These are phyloP conservation scores for Melozone crissalis DNA, from an alignment of 2,113 vertebrate genomes.

Conservation along the genomic window DNA sequence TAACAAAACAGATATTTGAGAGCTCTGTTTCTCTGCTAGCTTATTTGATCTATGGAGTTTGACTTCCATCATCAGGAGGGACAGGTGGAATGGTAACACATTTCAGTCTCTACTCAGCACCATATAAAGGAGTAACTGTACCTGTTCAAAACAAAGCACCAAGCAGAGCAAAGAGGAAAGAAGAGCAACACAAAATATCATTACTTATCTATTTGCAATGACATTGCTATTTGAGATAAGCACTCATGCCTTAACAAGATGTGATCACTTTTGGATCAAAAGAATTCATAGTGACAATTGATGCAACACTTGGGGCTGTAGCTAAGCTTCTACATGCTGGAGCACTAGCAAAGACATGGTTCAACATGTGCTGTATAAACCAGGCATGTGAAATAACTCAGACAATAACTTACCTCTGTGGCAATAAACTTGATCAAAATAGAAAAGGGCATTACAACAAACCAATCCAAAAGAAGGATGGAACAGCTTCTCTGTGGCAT, in stretches of 20 bases:
- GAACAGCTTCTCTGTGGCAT: not conserved
- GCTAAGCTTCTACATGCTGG: not conserved
- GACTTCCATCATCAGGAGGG: not conserved
- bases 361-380: not conserved
- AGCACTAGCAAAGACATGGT: not conserved
- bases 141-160: not conserved
- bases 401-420: not conserved
- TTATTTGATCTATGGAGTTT: not conserved
- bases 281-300: not conserved
- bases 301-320: not conserved
- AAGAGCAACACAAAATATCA: not conserved
- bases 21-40: not conserved
- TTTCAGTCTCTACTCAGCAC: not conserved
- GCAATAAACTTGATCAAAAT: slow-evolving; percentile 30
- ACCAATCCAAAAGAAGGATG: not conserved
- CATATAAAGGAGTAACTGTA: not conserved
- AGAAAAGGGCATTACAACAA: not conserved
- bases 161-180: not conserved
- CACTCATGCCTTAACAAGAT: accelerated
- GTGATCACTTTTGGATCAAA: not conserved
- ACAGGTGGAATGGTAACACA: not conserved
- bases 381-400: not conserved
- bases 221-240: not conserved
- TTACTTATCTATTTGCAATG: not conserved
- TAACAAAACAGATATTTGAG: not conserved